Evolutionary conservation across 2,797 vertebrate genomes (phyloP).

Genomic region (Alca torda): DNA sequence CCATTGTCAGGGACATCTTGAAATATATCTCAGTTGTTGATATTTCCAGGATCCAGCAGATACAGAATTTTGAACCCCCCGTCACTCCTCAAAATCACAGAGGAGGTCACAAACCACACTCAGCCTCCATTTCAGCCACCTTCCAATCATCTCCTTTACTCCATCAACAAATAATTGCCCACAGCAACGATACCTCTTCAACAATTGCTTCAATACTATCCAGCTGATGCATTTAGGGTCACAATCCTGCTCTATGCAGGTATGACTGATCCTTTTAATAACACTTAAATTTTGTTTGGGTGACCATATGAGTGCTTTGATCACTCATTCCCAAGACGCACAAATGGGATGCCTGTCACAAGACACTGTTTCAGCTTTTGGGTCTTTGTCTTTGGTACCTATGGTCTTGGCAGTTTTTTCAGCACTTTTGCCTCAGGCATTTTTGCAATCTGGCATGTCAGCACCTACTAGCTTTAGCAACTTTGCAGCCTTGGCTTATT

Average conservation of each 20-base stretch:
- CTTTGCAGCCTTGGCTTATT: constrained; percentile 40
- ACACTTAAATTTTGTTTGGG: not conserved
- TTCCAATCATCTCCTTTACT: not conserved
- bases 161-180: not conserved
- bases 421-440: not conserved
- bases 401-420: constrained; percentile 13
- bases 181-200: not conserved
- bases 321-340: not conserved
- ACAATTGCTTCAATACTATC: not conserved
- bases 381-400: constrained; percentile 7
- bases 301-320: not conserved
- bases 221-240: not conserved
- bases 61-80: not conserved
- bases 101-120: not conserved
- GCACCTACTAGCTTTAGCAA: constrained; percentile 47
- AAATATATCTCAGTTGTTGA: not conserved
- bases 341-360: not conserved
- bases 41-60: not conserved
- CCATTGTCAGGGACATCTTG: not conserved
- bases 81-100: not conserved
- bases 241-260: not conserved
- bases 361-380: not conserved
- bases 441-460: constrained; percentile 31
- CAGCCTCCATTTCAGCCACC: not conserved
- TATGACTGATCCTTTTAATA: not conserved